Conservation (phyloP, 2,113 vertebrate genomes). For the Dipodomys stephensi region DNA sequence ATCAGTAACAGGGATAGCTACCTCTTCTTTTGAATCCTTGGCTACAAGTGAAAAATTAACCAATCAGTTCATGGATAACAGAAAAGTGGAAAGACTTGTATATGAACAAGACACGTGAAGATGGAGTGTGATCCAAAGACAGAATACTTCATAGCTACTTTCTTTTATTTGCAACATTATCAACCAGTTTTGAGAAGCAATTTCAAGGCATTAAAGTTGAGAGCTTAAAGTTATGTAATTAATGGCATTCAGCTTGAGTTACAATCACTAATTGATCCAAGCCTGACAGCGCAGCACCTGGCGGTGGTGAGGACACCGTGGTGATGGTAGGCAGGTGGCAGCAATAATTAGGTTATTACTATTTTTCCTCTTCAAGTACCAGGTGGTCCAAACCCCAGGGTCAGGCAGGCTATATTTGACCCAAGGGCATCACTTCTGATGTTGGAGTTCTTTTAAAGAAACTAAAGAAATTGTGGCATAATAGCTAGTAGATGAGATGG, state of each 20-base stretch:
- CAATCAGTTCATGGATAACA: background rate
- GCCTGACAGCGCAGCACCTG: slow-evolving; percentile 61
- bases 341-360: slow-evolving; percentile 65
- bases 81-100: background rate
- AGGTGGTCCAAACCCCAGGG: slow-evolving; percentile 45
- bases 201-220: slow-evolving; percentile 53
- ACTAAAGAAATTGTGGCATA: background rate
- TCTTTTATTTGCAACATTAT: slow-evolving; percentile 17
- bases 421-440: background rate
- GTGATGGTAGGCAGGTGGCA: slow-evolving; percentile 54
- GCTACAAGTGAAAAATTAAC: background rate
- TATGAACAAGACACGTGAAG: background rate
- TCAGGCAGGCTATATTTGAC: slow-evolving; percentile 4
- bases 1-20: background rate
- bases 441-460: slow-evolving; percentile 27
- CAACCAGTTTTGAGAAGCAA: slow-evolving; percentile 18
- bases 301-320: background rate
- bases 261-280: slow-evolving; percentile 69
- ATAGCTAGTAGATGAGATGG: too few species aligned
- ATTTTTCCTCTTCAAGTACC: background rate
- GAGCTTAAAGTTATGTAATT: slow-evolving; percentile 72
- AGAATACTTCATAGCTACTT: background rate
- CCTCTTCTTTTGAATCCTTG: background rate
- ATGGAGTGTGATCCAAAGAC: background rate
- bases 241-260: slow-evolving; percentile 59